Evolutionary conservation across 2,797 vertebrate genomes (phyloP).

Genomic region (Schizothorax lantsangensis): DNA sequence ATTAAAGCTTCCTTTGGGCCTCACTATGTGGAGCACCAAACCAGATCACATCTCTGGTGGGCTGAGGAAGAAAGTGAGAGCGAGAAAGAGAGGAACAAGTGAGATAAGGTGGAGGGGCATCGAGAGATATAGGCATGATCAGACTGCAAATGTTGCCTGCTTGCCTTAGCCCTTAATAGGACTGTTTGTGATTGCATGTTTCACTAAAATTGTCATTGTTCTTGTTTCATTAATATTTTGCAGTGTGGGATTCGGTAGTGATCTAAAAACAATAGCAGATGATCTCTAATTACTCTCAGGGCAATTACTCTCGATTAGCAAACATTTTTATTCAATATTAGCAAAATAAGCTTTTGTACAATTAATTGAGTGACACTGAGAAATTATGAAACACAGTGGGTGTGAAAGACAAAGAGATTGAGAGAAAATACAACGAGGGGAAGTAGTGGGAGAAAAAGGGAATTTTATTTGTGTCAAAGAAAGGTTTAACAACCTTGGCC

Average conservation of each 20-base stretch:
- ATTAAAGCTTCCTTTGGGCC: conserved; percentile 71
- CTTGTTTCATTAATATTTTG: conserved; percentile 21
- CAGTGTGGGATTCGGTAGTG: background rate
- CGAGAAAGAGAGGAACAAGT: conserved; percentile 13
- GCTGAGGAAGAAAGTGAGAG: conserved; percentile 42
- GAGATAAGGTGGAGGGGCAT: conserved; percentile 20
- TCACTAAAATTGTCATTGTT: conserved; percentile 25
- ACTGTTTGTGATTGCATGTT: background rate
- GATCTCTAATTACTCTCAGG: conserved; percentile 5
- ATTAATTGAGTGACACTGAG: background rate
- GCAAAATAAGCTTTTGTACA: background rate
- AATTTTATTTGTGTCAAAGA: conserved; percentile 17
- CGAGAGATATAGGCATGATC: conserved; percentile 30
- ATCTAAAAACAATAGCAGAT: conserved; percentile 21
- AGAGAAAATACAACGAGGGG: conserved; percentile 7
- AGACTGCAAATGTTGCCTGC: conserved; percentile 26
- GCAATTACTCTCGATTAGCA: conserved; percentile 2
- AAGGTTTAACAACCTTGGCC: conserved; percentile 33
- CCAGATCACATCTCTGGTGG: conserved; percentile 80
- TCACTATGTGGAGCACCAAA: conserved; percentile 78
- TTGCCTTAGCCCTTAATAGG: background rate
- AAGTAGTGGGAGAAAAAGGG: background rate
- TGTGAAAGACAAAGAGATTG: conserved; percentile 17
- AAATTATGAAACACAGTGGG: background rate
- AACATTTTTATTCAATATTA: conserved; percentile 10